A percentile compares a stretch with the other conserved stretches of the same genome.
Conservation (phyloP, 2,113 vertebrate genomes). For the Psittacula cyanocephala region DNA sequence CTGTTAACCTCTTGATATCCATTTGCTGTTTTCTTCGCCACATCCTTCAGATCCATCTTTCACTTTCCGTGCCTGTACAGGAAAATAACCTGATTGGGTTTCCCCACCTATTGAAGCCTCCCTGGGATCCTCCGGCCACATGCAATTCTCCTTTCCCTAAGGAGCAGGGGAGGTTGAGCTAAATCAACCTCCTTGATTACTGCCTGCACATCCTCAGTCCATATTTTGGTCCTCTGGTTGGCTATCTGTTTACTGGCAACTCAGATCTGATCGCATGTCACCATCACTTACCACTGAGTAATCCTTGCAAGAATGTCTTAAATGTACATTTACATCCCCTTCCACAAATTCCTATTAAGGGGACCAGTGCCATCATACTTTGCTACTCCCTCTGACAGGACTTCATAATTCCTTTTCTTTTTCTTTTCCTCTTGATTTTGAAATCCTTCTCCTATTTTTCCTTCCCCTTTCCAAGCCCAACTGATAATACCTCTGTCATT, state of each 20-base stretch:
- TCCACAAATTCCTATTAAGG: neutral
- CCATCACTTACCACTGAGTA: neutral
- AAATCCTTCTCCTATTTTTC: neutral
- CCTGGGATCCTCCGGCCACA: neutral
- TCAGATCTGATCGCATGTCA: neutral
- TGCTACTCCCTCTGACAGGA: neutral
- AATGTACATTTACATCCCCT: neutral
- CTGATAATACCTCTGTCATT: neutral
- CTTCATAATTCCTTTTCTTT: neutral
- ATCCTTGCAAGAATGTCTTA: neutral
- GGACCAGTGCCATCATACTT: neutral
- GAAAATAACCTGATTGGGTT: neutral
- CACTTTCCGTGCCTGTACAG: neutral
- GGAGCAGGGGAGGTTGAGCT: neutral
- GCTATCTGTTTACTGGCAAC: neutral
- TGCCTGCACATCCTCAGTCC: neutral
- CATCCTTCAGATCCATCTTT: neutral
- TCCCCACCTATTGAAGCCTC: neutral
- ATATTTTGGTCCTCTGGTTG: neutral
- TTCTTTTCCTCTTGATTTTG: neutral
- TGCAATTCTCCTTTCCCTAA: neutral
- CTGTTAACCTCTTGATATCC: neutral
- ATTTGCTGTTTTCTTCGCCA: neutral
- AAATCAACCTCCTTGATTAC: neutral
- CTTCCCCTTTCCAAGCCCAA: neutral